Evolutionary conservation across 1,140 invertebrate species (phyloP), one percentile per base, ranked within the genome.

Genomic region (Diachasmimorpha longicaudata): DNA sequence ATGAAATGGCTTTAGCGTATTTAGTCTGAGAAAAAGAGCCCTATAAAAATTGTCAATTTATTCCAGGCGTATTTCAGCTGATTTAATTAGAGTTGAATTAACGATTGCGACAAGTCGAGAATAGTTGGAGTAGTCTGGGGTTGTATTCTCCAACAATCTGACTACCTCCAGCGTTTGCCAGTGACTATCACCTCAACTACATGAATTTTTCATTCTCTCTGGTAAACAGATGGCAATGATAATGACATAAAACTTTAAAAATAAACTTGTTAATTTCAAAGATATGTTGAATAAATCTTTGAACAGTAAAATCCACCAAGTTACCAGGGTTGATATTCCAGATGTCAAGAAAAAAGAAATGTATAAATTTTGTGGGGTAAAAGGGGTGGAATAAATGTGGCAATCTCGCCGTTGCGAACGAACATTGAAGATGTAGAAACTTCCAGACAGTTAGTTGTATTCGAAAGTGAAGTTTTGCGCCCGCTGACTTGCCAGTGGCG

Each of bases 401-500:
- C 14, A 76, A 16, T 48, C 58, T 44, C 25, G 37, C 31, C 14
- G 69, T 25, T 58, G 66, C 63, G 4, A 66, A 74, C 23, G 19
- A 80, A 80, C 77, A 76, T 82, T 81, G 63, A 23, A 39, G 25
- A 69, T 72, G 44, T 74, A 77, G 46, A 25, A 75, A 78, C 23
- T 58, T 63, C 74, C 72, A 70, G 74, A 79, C 72, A 77, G 52
- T 70, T 58, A 72, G 67, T 78, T 70, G 31, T 63, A 55, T 31
- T 10, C 19, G 73, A 42, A 48, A 16, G 58, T 63, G 58, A 63
- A 63, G 58, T 63, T 63, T 63, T 63, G 48, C 48, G 48, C 11
- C 16, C 63, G 55, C 72, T 58, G 37, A 70, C 75, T 81, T 78
- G 79, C 79, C 81, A 81, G 81, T 79, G 80, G 79, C 72, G 70